phyloP scores from a whole-genome alignment of 2,797 vertebrate species.

The Hybognathus amarus region DNA sequence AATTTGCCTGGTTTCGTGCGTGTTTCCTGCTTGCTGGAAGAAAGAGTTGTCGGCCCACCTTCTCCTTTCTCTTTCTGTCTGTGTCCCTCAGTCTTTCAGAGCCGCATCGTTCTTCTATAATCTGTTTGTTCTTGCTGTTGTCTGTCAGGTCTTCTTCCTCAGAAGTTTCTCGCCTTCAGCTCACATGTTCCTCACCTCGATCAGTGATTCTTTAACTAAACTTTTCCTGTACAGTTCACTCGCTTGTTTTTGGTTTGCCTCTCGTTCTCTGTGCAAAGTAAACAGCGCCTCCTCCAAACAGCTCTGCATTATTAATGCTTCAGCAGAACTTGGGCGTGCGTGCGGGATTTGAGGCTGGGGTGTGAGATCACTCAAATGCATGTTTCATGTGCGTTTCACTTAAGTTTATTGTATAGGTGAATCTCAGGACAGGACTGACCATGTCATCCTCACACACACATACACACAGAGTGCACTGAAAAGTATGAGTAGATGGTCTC shows the following conservation, averaged over 20 bases:
- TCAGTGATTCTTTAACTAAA: slow-evolving; percentile 33
- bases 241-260: neutral
- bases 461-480: neutral
- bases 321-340: slow-evolving; percentile 69
- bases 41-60: neutral
- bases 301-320: slow-evolving; percentile 58
- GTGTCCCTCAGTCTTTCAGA: slow-evolving; percentile 24
- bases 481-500: neutral
- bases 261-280: slow-evolving; percentile 19
- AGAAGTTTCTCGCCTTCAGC: slow-evolving; percentile 15
- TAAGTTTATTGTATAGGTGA: neutral
- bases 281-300: slow-evolving; percentile 53
- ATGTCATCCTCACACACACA: neutral
- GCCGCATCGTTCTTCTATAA: slow-evolving; percentile 17
- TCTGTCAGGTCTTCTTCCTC: slow-evolving; percentile 23
- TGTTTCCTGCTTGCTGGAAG: neutral
- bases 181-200: slow-evolving; percentile 11
- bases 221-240: neutral
- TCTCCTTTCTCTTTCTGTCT: slow-evolving; percentile 16
- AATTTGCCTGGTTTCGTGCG: neutral
- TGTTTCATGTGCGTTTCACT: neutral
- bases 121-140: slow-evolving; percentile 43
- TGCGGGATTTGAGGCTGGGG: slow-evolving; percentile 3
- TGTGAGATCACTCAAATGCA: neutral
- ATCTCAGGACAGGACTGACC: neutral